phyloP scores from a whole-genome alignment of 2,888 invertebrate species.

The Morpho deidamia region DNA sequence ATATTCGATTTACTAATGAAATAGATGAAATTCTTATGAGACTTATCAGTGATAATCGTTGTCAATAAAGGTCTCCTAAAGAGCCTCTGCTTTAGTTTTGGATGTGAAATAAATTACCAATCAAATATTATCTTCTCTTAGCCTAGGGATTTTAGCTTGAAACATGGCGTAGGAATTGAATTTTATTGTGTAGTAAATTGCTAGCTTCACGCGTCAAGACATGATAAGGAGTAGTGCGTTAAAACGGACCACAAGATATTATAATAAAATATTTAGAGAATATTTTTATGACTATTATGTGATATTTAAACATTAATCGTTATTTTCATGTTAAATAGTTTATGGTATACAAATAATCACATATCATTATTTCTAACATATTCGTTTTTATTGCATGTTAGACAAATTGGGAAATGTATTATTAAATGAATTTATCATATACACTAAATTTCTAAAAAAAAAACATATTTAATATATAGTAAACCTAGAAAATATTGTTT shows the following conservation, averaged over 20 bases:
- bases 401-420: conserved; percentile 4
- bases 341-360: conserved; percentile 64
- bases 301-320: conserved; percentile 68
- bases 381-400: conserved; percentile 21
- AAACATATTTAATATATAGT: conserved; percentile 7
- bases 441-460: conserved; percentile 11
- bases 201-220: conserved; percentile 29
- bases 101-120: too few relatives aligned
- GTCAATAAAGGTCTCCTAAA: not conserved
- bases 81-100: not conserved
- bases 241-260: conserved; percentile 68
- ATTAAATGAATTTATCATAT: conserved; percentile 6
- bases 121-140: too few relatives aligned
- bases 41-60: not conserved
- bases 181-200: conserved; percentile 6
- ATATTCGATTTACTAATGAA: not conserved
- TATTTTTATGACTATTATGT: conserved; percentile 68
- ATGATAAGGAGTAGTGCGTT: conserved; percentile 52
- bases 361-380: conserved; percentile 70
- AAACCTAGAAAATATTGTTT: conserved; percentile 18
- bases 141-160: not conserved
- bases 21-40: not conserved
- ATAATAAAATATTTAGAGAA: conserved; percentile 48
- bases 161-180: conserved; percentile 1
- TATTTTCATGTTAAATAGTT: conserved; percentile 65